Evolutionary conservation across 2,888 invertebrate species (phyloP), one percentile per base, ranked within the genome.

Genomic region (Lepidochitona cinerea): DNA sequence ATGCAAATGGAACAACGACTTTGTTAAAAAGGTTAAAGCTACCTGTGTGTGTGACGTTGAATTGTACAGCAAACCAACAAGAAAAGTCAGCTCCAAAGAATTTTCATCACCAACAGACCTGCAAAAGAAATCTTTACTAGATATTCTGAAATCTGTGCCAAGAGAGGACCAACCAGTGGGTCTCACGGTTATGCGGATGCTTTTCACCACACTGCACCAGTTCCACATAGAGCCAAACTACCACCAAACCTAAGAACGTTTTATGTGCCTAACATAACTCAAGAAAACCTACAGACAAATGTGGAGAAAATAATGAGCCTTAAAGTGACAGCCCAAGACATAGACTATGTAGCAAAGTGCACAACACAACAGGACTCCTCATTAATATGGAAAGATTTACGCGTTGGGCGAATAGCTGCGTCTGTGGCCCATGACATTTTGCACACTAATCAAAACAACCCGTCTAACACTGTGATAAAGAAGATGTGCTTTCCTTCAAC

Each of bases 1-100:
- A 1, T 77, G 77, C 54, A 6, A 32, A 14, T 76, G 76, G 76
- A 76, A 74, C 37, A n/a, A 54, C 23, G 68, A 59, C 37, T 77
- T 77, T 70, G 67, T 68, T 0, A 72, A 77, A 37, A 70, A 72
- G 4, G 75, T 77, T 1, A 26, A 67, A 26, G 53, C 72, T 26
- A 41, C 68, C 9, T n/a, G 29, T 35, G 54, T 75, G 3, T 26
- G 65, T 2, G 36, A 70, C 23, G 75, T 73, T 23, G 36, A 68
- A 3, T 73, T 73, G 12, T 73, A 73, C 37, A 71, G 9, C 23
- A 23, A 59, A 23, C 7, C n/a, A 29, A 14, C 59, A 7, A 9
- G 59, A 14, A 9, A 7, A 59, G 23, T n/a, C n/a, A 29, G 29
- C 7, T 59, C 23, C 29, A 29, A 59, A 59, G 26, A 59, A 59